Evolutionary conservation across 2,888 invertebrate genomes (phyloP).

Genomic region (Drosophila picticornis): DNA sequence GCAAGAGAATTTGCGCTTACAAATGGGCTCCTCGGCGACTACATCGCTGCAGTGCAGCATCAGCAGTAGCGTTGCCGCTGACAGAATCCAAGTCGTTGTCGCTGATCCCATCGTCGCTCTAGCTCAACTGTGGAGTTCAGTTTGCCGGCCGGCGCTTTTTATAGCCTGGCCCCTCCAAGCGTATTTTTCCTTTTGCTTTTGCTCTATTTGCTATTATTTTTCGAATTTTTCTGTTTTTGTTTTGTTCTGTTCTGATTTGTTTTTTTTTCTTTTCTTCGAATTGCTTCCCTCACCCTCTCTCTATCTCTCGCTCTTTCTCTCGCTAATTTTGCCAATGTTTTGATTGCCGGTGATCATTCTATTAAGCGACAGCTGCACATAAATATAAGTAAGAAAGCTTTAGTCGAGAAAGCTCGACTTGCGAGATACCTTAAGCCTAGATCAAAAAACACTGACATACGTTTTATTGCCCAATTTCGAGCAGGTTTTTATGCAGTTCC

Average conservation of each 20-base stretch:
- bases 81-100: conserved; percentile 40
- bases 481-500: background rate
- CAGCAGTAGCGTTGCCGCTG: conserved; percentile 35
- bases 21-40: conserved; percentile 72
- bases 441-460: background rate
- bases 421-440: background rate
- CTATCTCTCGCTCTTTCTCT: background rate
- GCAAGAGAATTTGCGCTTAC: conserved; percentile 35
- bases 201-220: conserved; percentile 42
- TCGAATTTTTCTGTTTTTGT: conserved; percentile 19
- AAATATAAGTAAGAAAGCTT: background rate
- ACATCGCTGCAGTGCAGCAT: conserved; percentile 25
- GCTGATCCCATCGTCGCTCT: conserved; percentile 38
- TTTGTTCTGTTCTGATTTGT: conserved; percentile 13
- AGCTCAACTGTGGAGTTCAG: conserved; percentile 65
- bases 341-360: conserved; percentile 59
- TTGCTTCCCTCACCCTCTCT: background rate
- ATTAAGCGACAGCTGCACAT: conserved; percentile 38
- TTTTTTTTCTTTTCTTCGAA: conserved; percentile 1
- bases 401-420: background rate
- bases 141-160: conserved; percentile 67
- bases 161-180: conserved; percentile 41
- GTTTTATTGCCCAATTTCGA: background rate
- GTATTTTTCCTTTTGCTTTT: conserved; percentile 8
- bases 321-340: conserved; percentile 20